phyloP scores from a whole-genome alignment of 2,113 vertebrate genomes.

The Mirounga angustirostris region DNA sequence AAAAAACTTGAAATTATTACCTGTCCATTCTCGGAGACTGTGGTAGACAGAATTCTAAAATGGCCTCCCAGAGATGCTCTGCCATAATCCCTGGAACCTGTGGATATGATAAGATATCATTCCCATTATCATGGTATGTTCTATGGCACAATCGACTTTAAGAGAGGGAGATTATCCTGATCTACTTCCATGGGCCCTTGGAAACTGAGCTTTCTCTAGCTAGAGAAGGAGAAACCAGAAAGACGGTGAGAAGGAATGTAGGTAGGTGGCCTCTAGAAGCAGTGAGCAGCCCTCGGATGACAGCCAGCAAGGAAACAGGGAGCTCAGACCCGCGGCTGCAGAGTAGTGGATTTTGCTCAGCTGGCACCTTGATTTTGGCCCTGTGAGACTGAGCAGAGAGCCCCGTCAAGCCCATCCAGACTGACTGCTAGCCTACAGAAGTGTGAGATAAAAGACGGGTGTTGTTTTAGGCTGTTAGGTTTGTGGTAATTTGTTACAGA shows the following conservation, averaged over 20 bases:
- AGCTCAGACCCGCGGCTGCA: neutral
- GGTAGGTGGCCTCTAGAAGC: neutral
- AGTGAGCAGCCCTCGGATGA: neutral
- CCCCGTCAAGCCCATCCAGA: neutral
- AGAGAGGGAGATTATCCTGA: neutral
- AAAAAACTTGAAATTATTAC: neutral
- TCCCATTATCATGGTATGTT: neutral
- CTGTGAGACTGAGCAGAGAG: neutral
- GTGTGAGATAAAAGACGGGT: neutral
- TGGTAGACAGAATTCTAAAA: slow-evolving; percentile 11
- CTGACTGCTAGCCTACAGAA: neutral
- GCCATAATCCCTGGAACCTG: neutral
- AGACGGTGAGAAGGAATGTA: neutral
- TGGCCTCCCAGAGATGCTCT: neutral
- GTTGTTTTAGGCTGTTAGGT: neutral
- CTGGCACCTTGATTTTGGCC: neutral
- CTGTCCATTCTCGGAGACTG: neutral
- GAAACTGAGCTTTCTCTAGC: neutral
- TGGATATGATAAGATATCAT: neutral
- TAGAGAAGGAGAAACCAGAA: neutral
- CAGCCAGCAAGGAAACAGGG: neutral
- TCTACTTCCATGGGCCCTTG: neutral
- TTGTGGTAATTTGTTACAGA: neutral
- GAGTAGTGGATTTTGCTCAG: neutral
- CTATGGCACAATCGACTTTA: neutral